Evolutionary conservation across 2,888 invertebrate genomes (phyloP).

Genomic region (Apotomis capreana): DNA sequence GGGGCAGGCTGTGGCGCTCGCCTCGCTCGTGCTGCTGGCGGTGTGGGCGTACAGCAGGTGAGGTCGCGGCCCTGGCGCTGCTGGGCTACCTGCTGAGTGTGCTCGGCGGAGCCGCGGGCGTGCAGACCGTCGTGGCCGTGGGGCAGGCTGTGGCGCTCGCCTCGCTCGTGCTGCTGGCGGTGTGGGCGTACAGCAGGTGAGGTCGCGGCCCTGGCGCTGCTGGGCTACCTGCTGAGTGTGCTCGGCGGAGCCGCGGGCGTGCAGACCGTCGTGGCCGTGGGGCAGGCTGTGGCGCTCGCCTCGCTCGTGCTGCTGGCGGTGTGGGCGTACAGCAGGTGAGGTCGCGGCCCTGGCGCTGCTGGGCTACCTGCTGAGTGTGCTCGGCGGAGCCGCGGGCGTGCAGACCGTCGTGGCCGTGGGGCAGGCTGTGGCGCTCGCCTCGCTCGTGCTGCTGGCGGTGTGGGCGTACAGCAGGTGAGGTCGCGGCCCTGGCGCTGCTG

Average conservation of each 20-base stretch:
- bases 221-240: slow-evolving; percentile 89
- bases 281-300: slow-evolving; percentile 88
- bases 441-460: too few species aligned
- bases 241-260: slow-evolving; percentile 90
- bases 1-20: slow-evolving; percentile 89
- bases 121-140: slow-evolving; percentile 89
- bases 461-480: too few species aligned
- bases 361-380: slow-evolving; percentile 89
- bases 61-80: slow-evolving; percentile 89
- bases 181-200: slow-evolving; percentile 96
- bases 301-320: too few species aligned
- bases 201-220: background rate
- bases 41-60: slow-evolving; percentile 96
- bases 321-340: too few species aligned
- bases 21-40: slow-evolving; percentile 88
- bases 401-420: slow-evolving; percentile 89
- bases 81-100: slow-evolving; percentile 92
- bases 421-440: slow-evolving; percentile 87
- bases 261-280: slow-evolving; percentile 88
- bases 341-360: background rate
- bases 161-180: slow-evolving; percentile 87
- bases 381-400: slow-evolving; percentile 90
- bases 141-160: slow-evolving; percentile 89
- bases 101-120: slow-evolving; percentile 89
- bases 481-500: too few species aligned